Conservation (phyloP, 2,888 invertebrate genomes). For the Nomada hirtipes region DNA sequence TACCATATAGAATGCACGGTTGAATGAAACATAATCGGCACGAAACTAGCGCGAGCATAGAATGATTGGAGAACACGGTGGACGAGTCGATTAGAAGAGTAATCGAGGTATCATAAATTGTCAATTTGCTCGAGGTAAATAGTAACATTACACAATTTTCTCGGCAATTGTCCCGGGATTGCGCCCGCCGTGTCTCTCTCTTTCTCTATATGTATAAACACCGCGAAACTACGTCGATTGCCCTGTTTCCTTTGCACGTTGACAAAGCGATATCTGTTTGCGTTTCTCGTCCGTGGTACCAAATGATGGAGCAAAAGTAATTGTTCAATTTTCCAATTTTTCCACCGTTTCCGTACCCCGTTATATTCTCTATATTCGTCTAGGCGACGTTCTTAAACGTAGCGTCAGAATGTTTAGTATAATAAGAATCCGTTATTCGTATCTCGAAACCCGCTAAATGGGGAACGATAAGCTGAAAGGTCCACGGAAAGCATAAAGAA, state of each 20-base stretch:
- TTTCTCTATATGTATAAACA: not conserved
- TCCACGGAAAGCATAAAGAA: constrained; percentile 40
- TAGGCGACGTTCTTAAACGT: no score
- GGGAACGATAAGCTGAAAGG: constrained; percentile 47
- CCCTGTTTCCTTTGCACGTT: constrained; percentile 27
- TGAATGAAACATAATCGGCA: constrained; percentile 5
- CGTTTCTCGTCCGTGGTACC: not conserved
- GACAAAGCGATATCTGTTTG: not conserved
- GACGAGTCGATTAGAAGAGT: constrained; percentile 35
- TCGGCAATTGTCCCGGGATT: constrained; percentile 26
- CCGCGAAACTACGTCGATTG: not conserved
- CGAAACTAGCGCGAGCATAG: not conserved
- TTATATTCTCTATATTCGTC: no score
- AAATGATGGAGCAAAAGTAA: no score
- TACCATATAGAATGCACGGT: not conserved
- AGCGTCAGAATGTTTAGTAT: not conserved
- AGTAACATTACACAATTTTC: constrained; percentile 41
- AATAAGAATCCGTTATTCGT: constrained; percentile 24
- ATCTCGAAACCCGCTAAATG: constrained; percentile 24
- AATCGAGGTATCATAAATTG: constrained; percentile 43
- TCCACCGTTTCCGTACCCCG: no score
- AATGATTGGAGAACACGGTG: constrained; percentile 17
- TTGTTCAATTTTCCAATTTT: no score
- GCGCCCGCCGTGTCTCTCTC: not conserved
- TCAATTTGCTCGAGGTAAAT: constrained; percentile 44